Percentiles rank a stretch among this genome's conserved stretches.
Evolutionary conservation across 2,888 invertebrate species (phyloP).

Genomic region (Calliopum simillimum): DNA sequence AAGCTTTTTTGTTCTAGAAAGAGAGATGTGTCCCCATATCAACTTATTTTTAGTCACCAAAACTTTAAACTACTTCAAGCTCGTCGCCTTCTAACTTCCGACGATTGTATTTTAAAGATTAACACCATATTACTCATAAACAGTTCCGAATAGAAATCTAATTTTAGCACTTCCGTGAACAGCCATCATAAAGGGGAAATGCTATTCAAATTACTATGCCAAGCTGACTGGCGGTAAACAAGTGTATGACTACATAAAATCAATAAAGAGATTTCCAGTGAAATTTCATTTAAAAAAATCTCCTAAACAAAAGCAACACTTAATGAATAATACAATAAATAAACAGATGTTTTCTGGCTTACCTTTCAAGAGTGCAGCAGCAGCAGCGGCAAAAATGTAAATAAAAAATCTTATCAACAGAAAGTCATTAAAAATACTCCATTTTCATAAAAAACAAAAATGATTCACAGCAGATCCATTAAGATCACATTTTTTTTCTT

Average conservation of each 20-base stretch:
- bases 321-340: constrained; percentile 2
- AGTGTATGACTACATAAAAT: background rate
- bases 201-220: background rate
- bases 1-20: too few species aligned
- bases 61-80: too few species aligned
- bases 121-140: too few species aligned
- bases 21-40: too few species aligned
- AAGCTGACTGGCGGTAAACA: background rate
- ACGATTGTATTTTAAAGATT: too few species aligned
- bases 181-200: background rate
- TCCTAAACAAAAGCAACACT: background rate
- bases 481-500: too few species aligned
- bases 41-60: too few species aligned
- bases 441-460: background rate
- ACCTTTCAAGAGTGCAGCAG: background rate
- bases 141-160: too few species aligned
- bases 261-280: background rate
- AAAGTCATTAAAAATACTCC: background rate
- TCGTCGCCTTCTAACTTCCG: too few species aligned
- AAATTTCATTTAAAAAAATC: background rate
- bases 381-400: background rate
- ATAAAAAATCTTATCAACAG: background rate
- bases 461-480: background rate
- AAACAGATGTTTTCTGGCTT: constrained; percentile 1
- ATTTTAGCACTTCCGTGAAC: too few species aligned